Evolutionary conservation across 2,113 vertebrate genomes (phyloP).

Genomic region (Corythoichthys intestinalis): DNA sequence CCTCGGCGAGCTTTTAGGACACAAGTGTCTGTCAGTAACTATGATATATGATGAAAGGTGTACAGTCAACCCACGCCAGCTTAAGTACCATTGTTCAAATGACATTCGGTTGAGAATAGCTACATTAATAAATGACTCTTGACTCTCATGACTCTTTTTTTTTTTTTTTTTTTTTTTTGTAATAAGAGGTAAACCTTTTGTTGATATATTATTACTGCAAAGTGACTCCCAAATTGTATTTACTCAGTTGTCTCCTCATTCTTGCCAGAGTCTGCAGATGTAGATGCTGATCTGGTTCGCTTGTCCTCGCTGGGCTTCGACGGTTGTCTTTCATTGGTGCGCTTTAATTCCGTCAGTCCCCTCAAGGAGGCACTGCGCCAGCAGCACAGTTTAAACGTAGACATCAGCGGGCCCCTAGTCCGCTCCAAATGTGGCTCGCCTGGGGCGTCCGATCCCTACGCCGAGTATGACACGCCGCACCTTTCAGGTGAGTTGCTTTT

Average conservation of each 20-base stretch:
- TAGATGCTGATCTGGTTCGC: constrained; percentile 80
- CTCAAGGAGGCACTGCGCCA: constrained; percentile 83
- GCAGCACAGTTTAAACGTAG: constrained; percentile 69
- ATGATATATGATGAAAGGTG: neutral
- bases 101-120: neutral
- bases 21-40: neutral
- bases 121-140: neutral
- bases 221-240: neutral
- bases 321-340: constrained; percentile 87
- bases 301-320: constrained; percentile 81
- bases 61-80: neutral
- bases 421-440: constrained; percentile 81
- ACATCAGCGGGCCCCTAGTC: constrained; percentile 75
- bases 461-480: constrained; percentile 82
- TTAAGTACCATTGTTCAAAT: neutral
- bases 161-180: no score
- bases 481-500: constrained; percentile 77
- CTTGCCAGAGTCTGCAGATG: constrained; percentile 43
- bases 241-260: neutral
- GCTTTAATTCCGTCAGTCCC: constrained; percentile 83
- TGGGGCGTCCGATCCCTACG: constrained; percentile 71
- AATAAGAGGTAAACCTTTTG: no score
- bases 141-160: no score
- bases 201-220: neutral
- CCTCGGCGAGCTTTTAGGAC: constrained; percentile 19